Base-by-base conservation (phyloP, 2,113 vertebrate genomes). In the Mastomys coucha region DNA sequence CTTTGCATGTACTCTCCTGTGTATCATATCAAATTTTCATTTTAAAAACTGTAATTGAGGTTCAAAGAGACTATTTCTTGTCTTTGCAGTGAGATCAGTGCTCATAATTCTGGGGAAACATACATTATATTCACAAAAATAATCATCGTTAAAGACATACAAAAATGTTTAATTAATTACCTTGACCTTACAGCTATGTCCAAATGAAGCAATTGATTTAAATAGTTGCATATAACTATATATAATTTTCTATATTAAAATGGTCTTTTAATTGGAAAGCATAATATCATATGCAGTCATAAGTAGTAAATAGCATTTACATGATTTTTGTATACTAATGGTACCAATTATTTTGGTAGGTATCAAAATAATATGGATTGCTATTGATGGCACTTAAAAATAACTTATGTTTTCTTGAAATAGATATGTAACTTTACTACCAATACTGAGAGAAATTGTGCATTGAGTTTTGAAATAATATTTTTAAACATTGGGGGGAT, bases 191-290 rank as follows among this genome's bases (percentile, higher is more conserved):
- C 5, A 88, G 7, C 11, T n/a, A 73, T 13, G 14, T 22, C 7
- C 28, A 92, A 77, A 73, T 65, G 65, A 93, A 91, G 4, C 39
- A 33, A 70, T 88, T 91, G 73, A 88, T 82, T 84, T 91, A 81
- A 88, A 33, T 31, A 39, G 1, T 31, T 88, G 0, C 10, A 8
- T 33, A 1, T 75, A 36, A 19, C 33, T 49, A 85, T 16, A 14
- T 0, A 19, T 90, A 9, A 14, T 33, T 73, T 76, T 77, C 73
- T 36, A 49, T 49, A 63, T 9, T n/a, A 45, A 65, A 42, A 4
- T 65, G 17, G 87, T 0, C 7, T 93, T 89, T 96, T 81, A 49
- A 60, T 45, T 6, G 26, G 24, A 45, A 93, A 26, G 3, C 2
- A 7, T 84, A 80, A 75, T 89, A 69, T 19, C 49, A 7, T 24